Conservation (phyloP, 2,888 invertebrate genomes). For the Mongoloraphidia duomilia region DNA sequence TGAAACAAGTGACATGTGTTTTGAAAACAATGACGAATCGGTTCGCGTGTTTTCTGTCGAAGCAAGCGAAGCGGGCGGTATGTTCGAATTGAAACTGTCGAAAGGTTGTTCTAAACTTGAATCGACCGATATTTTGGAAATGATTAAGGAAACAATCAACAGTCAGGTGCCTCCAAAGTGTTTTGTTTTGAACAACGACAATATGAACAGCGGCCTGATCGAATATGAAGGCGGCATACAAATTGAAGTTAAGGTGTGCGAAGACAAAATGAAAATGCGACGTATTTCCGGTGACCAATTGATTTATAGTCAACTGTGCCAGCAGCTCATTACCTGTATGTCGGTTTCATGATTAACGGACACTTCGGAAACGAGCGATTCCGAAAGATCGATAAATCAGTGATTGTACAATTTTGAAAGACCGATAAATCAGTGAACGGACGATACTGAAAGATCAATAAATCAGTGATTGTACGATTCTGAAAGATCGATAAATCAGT, state of each 20-base stretch:
- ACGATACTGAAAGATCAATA: too few relatives aligned
- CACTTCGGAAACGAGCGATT: too few relatives aligned
- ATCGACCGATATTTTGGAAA: constrained; percentile 62
- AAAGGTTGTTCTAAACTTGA: constrained; percentile 68
- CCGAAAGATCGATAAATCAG: too few relatives aligned
- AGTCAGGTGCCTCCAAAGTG: constrained; percentile 60
- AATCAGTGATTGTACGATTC: too few relatives aligned
- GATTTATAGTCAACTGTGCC: constrained; percentile 76
- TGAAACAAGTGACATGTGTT: constrained; percentile 25
- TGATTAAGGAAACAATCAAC: constrained; percentile 67
- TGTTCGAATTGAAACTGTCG: constrained; percentile 60
- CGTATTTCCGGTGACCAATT: constrained; percentile 78
- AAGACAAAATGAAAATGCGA: constrained; percentile 64
- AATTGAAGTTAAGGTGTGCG: constrained; percentile 68
- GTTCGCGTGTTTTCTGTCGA: constrained; percentile 11
- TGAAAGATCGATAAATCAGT: too few relatives aligned
- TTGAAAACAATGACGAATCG: constrained; percentile 14
- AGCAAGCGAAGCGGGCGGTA: constrained; percentile 18
- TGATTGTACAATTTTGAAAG: too few relatives aligned
- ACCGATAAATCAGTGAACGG: too few relatives aligned
- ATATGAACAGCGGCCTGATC: constrained; percentile 33
- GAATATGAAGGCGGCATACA: constrained; percentile 57
- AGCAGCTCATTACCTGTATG: constrained; percentile 75
- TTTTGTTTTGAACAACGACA: constrained; percentile 37
- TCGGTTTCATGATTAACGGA: constrained; percentile 40